A percentile compares a stretch with the other conserved stretches of the same genome.
Conservation (phyloP, 2,888 invertebrate genomes). For the Microctonus hyperodae region DNA sequence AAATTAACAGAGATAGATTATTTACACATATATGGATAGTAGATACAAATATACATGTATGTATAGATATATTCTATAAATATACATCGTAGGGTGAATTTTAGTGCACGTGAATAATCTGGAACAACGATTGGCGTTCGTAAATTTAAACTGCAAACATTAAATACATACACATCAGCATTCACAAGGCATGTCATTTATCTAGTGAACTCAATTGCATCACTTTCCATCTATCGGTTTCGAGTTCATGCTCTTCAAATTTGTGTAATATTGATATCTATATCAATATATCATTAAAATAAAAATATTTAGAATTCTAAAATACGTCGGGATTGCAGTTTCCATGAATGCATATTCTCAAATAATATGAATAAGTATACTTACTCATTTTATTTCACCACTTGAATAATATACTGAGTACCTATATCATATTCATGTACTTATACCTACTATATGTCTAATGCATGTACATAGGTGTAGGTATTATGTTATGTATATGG, state of each 20-base stretch:
- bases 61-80: background rate
- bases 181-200: background rate
- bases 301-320: too few species aligned
- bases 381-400: too few species aligned
- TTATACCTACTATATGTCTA: background rate
- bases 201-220: slow-evolving; percentile 16
- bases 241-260: slow-evolving; percentile 1
- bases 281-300: background rate
- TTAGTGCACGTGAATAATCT: slow-evolving; percentile 21
- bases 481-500: background rate
- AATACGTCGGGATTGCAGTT: too few species aligned
- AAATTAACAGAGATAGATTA: slow-evolving; percentile 3
- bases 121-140: slow-evolving; percentile 23
- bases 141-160: slow-evolving; percentile 22
- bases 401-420: too few species aligned
- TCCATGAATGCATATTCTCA: too few species aligned
- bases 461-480: slow-evolving; percentile 14
- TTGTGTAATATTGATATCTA: background rate
- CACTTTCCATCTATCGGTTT: background rate
- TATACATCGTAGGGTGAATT: too few species aligned
- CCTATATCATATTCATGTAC: too few species aligned
- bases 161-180: background rate
- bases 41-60: background rate
- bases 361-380: too few species aligned
- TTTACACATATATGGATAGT: background rate